Evolutionary conservation across 2,888 invertebrate genomes (phyloP), one percentile per base, ranked within the genome.

Genomic region (Acanthosepion lycidas): DNA sequence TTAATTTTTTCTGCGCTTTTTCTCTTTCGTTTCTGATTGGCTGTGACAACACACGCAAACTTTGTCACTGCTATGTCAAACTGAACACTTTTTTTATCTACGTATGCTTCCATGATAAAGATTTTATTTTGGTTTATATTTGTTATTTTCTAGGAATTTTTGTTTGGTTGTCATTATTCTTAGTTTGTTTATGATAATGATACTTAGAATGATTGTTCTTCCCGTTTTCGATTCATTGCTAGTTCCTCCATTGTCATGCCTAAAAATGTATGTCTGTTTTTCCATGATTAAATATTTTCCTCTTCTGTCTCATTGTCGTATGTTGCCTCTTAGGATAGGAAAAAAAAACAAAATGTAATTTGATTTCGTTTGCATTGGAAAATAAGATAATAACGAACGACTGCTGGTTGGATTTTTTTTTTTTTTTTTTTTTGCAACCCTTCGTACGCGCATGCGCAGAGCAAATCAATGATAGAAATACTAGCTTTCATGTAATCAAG

Each of bases 341-440:
- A 4, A 12, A n/a, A 33, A 78, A 78, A 78, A 78, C 12, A 15
- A 78, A 59, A 59, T 78, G 33, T 78, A 78, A 78, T 78, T 78
- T 12, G 78, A 78, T 78, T 78, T n/a, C 78, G n/a, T 78, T 78
- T 4, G 78, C 33, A 78, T 78, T 78, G n/a, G 78, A 78, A 78
- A 78, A 78, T 78, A 78, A n/a, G 78, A 78, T 78, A 78, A 78
- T 78, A 78, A 78, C 78, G n/a, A 78, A n/a, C 78, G n/a, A 23
- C 23, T 4, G 5, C 8, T 26, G 23, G 26, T 64, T 26, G 8
- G 23, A 23, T 64, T 64, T 26, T 64, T 6, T 33, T 33, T n/a
- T 78, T 15, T n/a, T 0, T n/a, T n/a, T n/a, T n/a, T n/a, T n/a
- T n/a, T n/a, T n/a, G n/a, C 12, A n/a, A 78, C n/a, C n/a, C n/a